Evolutionary conservation across 2,113 vertebrate species (phyloP), one percentile per base, ranked within the genome.

Genomic region (Aegithalos caudatus): DNA sequence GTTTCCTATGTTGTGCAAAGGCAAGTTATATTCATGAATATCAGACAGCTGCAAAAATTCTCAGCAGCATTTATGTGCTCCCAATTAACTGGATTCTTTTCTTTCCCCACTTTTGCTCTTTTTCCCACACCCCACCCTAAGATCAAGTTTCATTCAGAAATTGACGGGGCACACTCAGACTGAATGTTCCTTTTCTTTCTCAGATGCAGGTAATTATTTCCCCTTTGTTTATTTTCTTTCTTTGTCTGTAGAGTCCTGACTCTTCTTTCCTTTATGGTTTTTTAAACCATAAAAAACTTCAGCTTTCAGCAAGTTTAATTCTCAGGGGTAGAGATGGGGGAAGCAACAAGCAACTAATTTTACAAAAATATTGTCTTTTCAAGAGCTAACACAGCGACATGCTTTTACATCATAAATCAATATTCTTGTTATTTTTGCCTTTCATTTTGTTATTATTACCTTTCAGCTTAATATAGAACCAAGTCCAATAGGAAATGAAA

Each of bases 121-220:
- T 44, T 37, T 66, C 9, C 38, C 8, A 6, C 14, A 23, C 7
- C 9, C 17, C 20, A 50, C 4, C 12, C 7, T 18, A 58, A 53
- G 40, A 60, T 50, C 23, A 66, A 50, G 5, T 72, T 86, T 72
- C 44, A 42, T 48, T 67, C 35, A 81, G 42, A 90, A 90, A 92
- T 8, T 65, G n/a, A 40, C 2, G 0, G 0, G 29, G 20, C 11
- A 65, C 16, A 50, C 24, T 67, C 44, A 29, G 15, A 50, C 5
- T 0, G 1, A 79, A 72, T 37, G 8, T 51, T 77, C 8, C 3
- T 67, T 69, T 86, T 77, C 17, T 64, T 89, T 84, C 45, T 93
- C 45, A 64, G 28, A 33, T 57, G 28, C 16, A 47, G 6, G 13
- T 24, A 58, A 83, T 71, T 0, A 11, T 9, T 45, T 67, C 7